phyloP scores from a whole-genome alignment of 2,888 invertebrate genomes.

The Mellilla xanthometata region DNA sequence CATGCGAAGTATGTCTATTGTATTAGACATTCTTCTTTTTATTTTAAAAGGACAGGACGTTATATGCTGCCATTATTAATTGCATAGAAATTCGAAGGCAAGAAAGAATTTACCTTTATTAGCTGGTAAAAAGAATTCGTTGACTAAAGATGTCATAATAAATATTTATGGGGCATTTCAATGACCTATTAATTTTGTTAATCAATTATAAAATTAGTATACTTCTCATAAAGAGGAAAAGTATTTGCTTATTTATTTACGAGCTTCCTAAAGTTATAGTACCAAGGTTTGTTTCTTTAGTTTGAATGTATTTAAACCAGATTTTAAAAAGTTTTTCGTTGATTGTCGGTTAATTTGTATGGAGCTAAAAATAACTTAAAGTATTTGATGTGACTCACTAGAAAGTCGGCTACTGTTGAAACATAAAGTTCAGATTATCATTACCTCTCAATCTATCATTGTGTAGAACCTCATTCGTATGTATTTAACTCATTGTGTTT shows the following conservation, averaged over 20 bases:
- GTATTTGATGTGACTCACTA: constrained; percentile 12
- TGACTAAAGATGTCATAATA: background rate
- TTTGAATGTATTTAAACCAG: too few species aligned
- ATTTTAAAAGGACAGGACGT: constrained; percentile 3
- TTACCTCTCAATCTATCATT: constrained; percentile 11
- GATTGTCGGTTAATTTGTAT: too few species aligned
- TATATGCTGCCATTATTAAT: constrained; percentile 1
- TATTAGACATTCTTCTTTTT: constrained; percentile 14
- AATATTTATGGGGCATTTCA: background rate
- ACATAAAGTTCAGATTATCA: constrained; percentile 4
- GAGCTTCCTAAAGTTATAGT: too few species aligned
- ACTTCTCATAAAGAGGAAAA: too few species aligned
- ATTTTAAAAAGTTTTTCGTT: too few species aligned
- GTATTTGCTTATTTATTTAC: too few species aligned
- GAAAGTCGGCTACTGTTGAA: constrained; percentile 9
- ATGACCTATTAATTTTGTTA: background rate
- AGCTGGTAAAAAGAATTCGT: background rate
- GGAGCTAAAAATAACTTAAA: too few species aligned
- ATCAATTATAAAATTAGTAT: background rate
- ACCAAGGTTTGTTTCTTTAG: too few species aligned
- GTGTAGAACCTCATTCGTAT: constrained; percentile 25
- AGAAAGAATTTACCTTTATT: background rate
- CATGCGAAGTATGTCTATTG: constrained; percentile 3
- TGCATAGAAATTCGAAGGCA: background rate
- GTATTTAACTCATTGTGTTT: constrained; percentile 40